Base-by-base conservation (phyloP, 2,888 invertebrate species). In the Timandra comae region DNA sequence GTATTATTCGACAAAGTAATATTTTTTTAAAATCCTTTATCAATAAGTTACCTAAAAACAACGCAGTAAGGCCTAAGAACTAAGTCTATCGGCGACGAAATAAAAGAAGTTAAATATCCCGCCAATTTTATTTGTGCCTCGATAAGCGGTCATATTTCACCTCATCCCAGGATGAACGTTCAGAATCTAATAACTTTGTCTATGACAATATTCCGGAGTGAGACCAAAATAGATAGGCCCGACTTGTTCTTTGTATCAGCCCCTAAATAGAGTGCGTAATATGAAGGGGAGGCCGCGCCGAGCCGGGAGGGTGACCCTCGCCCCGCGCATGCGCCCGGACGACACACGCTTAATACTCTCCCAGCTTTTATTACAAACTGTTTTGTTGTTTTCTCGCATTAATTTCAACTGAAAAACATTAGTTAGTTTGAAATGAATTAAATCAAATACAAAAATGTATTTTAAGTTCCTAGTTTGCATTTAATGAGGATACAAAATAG, bases 241-340 rank as follows among this genome's bases (percentile, higher is more conserved):
- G 68, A 78, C 69, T 71, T 66, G 76, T 67, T 80, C 81, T 77
- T 77, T 79, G 81, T 78, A 76, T 67, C 80, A 69, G 78, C 84
- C 81, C 81, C 84, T 81, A 82, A 82, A 84, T 81, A 81, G 76
- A 82, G 82, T 80, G 77, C 78, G 81, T 81, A 80, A 80, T 80
- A 71, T 68, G 71, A 76, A 70, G 80, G 84, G 81, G 80, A 75
- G 81, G 80, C 74, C 77, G 77, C 51, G 58, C 60, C 52, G 50
- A 67, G 41, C 35, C 35, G 30, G 12, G 24, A 58, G 65, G 68
- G 64, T 57, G 64, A 59, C 64, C 68, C 60, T 62, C 63, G 47
- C 41, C 51, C 49, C 69, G 73, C 79, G 79, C 80, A 69, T 74
- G 84, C 84, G 79, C 30, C 47, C 32, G 16, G 6, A 3, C 16